Conservation (phyloP, 2,797 vertebrate species). For the Hypotaenidia philippensis region DNA sequence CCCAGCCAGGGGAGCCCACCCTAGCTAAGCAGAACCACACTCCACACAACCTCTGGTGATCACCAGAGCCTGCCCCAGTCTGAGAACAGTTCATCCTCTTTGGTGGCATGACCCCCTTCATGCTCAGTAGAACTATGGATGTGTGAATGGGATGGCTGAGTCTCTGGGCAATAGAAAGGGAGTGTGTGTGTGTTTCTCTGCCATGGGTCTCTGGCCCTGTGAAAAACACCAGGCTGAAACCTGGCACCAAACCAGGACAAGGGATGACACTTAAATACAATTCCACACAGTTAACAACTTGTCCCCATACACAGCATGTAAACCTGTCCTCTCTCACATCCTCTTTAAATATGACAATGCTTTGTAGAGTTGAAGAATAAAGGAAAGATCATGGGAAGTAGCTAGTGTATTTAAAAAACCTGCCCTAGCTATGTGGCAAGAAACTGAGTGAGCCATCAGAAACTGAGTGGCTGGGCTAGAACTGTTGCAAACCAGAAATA, state of each 20-base stretch:
- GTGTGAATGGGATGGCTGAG: background rate
- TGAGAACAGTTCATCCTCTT: background rate
- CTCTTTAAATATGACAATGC: background rate
- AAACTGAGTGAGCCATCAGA: background rate
- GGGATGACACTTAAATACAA: background rate
- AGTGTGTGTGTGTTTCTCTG: background rate
- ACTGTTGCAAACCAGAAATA: background rate
- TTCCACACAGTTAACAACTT: background rate
- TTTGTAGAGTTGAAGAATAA: background rate
- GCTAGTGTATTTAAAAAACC: background rate
- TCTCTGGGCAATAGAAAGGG: background rate
- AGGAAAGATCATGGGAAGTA: background rate
- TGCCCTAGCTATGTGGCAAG: background rate
- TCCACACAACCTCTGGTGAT: background rate
- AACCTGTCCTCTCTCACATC: background rate
- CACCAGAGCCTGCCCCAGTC: rapidly evolving
- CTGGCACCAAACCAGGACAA: background rate
- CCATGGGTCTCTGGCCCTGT: rapidly evolving
- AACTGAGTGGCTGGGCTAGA: background rate
- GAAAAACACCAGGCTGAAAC: background rate
- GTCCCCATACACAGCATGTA: background rate
- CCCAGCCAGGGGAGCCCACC: rapidly evolving
- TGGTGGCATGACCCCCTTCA: background rate
- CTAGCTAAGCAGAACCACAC: background rate
- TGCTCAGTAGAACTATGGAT: background rate